Evolutionary conservation across 2,797 vertebrate species (phyloP), one percentile per base, ranked within the genome.

Genomic region (Etheostoma perlongum): DNA sequence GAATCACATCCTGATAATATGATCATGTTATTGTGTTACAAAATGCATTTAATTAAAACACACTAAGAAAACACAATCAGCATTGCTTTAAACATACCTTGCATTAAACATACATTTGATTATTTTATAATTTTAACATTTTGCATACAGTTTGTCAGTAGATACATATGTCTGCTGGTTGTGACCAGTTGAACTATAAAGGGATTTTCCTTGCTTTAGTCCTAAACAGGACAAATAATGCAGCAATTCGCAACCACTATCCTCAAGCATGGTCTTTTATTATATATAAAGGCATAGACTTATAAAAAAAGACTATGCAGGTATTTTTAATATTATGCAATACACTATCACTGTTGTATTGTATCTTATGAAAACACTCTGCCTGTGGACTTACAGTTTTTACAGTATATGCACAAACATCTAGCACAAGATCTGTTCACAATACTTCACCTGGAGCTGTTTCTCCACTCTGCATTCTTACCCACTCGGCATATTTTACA

Each of bases 401-500:
- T 74, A 21, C 1, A 25, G 51, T 46, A 33, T 33, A 21, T 44
- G 57, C 62, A 44, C 19, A 23, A 40, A 49, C 51, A 79, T 67
- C 16, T 18, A 23, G 15, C 15, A 27, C 0, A 3, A 55, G 46
- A 47, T 68, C 27, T 46, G 6, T 8, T 74, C 21, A 57, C 63
- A 61, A 64, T 66, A 78, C 78, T 5, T 19, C 66, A 71, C 8
- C 4, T 46, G 44, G 19, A 74, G 63, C 60, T 36, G 21, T 78
- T 79, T 65, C 55, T 83, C 9, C 66, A 21, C 62, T 74, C 61
- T 14, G 51, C 21, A 11, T 65, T 66, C 27, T 36, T 2, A 9
- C 14, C 21, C 4, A 64, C 58, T 84, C 61, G 76, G 44, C 66
- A 78, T 79, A 30, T 76, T 44, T 40, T 40, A 40, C 36, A 11